These are phyloP conservation scores for Oreochromis tanganicae DNA, from an alignment of 2,113 vertebrate genomes.

Conservation along the genomic window DNA sequence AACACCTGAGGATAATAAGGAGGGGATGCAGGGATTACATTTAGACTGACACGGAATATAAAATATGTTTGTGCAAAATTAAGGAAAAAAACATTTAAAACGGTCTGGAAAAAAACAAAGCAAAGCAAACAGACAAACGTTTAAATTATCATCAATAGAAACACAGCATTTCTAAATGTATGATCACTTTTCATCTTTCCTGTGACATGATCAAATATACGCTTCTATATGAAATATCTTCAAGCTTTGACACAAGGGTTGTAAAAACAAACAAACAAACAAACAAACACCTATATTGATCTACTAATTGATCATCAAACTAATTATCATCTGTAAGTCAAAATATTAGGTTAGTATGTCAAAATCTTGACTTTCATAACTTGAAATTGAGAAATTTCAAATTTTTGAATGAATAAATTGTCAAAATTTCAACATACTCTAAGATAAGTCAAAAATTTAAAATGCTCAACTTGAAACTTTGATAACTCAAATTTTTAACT, in stretches of 20 bases:
- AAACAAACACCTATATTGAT: background rate
- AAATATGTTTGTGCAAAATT: background rate
- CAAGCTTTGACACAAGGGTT: background rate
- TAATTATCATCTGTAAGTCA: background rate
- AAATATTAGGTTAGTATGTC: background rate
- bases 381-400: background rate
- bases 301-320: background rate
- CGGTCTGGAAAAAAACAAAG: background rate
- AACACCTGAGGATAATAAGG: conserved; percentile 54
- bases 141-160: background rate
- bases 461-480: background rate
- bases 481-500: background rate
- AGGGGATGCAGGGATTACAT: conserved; percentile 1
- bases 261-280: background rate
- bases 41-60: background rate
- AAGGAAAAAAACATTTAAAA: background rate
- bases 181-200: background rate
- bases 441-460: background rate
- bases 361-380: background rate
- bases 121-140: background rate
- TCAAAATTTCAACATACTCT: background rate
- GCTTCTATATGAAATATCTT: background rate
- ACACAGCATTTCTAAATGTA: background rate
- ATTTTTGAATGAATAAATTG: background rate
- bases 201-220: background rate